phyloP scores from a whole-genome alignment of 64 coral and sea anemone genomes.

The Trachythela sp. region DNA sequence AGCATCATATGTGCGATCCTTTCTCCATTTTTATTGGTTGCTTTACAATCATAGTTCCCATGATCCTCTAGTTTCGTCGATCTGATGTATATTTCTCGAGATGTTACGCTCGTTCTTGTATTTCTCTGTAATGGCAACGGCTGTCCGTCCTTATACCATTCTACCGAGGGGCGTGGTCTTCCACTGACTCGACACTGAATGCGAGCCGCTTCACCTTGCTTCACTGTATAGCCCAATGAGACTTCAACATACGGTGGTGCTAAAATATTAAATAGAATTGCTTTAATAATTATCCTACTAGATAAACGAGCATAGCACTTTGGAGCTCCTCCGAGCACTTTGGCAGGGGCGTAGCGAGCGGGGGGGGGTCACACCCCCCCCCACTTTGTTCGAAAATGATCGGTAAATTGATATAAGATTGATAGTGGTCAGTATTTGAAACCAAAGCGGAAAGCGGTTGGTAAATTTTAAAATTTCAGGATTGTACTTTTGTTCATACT shows the following conservation, averaged over 20 bases:
- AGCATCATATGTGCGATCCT: neutral
- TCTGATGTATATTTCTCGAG: neutral
- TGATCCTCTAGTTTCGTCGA: neutral
- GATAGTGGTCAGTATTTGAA: no score
- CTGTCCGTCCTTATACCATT: neutral
- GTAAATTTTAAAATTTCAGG: no score
- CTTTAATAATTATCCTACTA: neutral
- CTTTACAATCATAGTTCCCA: constrained; percentile 9
- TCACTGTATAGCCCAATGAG: neutral
- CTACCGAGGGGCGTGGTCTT: neutral
- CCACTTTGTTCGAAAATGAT: no score
- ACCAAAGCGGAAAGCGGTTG: no score
- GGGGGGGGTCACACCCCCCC: no score
- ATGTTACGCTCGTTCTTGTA: neutral
- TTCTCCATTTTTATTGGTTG: constrained; percentile 10
- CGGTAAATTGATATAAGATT: no score
- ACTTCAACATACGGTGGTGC: neutral
- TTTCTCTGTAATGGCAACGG: neutral
- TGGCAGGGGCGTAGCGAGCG: neutral
- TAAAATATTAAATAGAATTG: neutral
- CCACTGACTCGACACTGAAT: neutral
- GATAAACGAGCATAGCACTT: neutral
- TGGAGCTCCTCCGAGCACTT: neutral
- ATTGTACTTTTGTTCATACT: no score
- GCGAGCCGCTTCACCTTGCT: neutral